Conservation (phyloP, 2,888 invertebrate species). For the Lasioglossum figueresi region DNA sequence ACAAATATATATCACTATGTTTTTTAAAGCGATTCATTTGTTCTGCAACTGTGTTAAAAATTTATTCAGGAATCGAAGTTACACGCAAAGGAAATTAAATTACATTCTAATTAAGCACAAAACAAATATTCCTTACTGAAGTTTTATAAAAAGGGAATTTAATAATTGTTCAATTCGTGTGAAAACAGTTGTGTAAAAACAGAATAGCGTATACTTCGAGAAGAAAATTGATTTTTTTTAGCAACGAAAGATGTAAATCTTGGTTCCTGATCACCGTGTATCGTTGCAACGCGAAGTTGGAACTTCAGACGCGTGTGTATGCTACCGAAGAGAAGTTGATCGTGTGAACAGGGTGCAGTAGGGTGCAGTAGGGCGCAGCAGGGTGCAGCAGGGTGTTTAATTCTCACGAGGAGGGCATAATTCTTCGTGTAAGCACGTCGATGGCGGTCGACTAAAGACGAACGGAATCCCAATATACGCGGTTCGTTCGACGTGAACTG, state of each 20-base stretch:
- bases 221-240: background rate
- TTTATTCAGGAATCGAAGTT: background rate
- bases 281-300: background rate
- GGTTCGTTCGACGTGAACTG: conserved; percentile 64
- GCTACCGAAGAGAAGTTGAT: background rate
- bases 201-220: too few species aligned
- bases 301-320: background rate
- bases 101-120: too few species aligned
- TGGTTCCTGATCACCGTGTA: background rate
- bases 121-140: background rate
- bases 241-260: background rate
- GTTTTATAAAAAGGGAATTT: background rate
- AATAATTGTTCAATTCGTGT: background rate
- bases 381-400: conserved; percentile 25
- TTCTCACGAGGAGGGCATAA: conserved; percentile 48
- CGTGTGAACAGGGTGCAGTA: background rate
- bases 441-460: conserved; percentile 64
- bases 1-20: background rate
- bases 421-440: conserved; percentile 62
- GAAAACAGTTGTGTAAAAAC: too few species aligned
- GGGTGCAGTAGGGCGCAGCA: background rate
- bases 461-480: conserved; percentile 60
- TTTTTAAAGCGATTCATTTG: background rate
- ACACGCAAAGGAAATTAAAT: too few species aligned
- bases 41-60: background rate